phyloP scores from a whole-genome alignment of 2,888 invertebrate genomes.

The Euspilapteryx auroguttella region DNA sequence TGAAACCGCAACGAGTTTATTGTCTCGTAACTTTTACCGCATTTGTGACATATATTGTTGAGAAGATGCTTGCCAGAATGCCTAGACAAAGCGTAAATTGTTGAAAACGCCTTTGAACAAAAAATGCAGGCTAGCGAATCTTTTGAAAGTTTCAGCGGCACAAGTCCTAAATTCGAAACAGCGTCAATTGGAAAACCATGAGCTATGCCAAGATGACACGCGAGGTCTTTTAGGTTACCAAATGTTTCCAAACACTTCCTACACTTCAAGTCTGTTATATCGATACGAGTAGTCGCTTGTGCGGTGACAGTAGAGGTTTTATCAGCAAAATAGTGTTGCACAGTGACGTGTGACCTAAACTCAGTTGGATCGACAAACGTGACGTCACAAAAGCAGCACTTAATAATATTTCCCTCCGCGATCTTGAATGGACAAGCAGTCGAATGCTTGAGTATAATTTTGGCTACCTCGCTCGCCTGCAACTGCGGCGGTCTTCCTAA shows the following conservation, averaged over 20 bases:
- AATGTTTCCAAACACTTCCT: not conserved
- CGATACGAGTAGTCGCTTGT: not conserved
- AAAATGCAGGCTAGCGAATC: not conserved
- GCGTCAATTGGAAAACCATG: not conserved
- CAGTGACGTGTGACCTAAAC: conserved; percentile 1
- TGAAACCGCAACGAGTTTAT: conserved; percentile 2
- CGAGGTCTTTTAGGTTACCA: not conserved
- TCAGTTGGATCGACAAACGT: not conserved
- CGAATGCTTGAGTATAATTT: not conserved
- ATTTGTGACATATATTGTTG: conserved; percentile 6
- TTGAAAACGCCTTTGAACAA: not conserved
- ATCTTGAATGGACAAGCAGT: conserved; percentile 4
- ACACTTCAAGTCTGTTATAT: not conserved
- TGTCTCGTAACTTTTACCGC: conserved; percentile 8
- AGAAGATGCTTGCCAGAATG: not conserved
- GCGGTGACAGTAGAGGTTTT: not conserved
- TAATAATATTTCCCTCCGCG: not conserved
- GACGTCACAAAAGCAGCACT: conserved; percentile 2
- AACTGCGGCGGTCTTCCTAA: not conserved
- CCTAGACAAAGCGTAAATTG: not conserved
- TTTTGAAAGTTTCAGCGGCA: not conserved
- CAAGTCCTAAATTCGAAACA: not conserved
- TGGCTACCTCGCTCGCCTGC: too few relatives aligned
- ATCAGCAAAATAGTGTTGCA: not conserved
- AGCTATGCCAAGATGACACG: not conserved